Evolutionary conservation across 2,888 invertebrate genomes (phyloP).

Genomic region (Lissonota sp.): DNA sequence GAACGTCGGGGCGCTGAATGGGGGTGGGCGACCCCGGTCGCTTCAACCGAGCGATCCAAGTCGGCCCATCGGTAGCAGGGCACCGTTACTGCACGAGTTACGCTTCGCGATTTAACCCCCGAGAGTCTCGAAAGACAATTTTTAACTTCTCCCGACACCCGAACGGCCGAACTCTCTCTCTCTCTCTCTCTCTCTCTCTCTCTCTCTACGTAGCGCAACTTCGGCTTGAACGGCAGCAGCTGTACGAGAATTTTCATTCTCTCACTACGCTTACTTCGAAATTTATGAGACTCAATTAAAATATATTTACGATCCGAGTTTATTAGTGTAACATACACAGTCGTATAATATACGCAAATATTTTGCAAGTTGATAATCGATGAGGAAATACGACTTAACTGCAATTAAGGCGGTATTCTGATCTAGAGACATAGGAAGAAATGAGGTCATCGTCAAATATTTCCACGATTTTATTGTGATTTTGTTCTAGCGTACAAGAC

Average conservation of each 20-base stretch:
- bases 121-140: slow-evolving; percentile 68
- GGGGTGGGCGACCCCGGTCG: slow-evolving; percentile 14
- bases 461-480: too few species aligned
- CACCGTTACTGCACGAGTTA: slow-evolving; percentile 41
- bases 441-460: too few species aligned
- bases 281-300: slow-evolving; percentile 56
- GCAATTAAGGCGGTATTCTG: too few species aligned
- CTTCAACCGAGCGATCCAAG: slow-evolving; percentile 51
- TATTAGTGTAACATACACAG: slow-evolving; percentile 20
- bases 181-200: too few species aligned
- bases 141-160: slow-evolving; percentile 64
- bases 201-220: slow-evolving; percentile 65
- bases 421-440: too few species aligned
- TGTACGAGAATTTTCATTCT: slow-evolving; percentile 40
- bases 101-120: slow-evolving; percentile 18
- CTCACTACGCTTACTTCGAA: slow-evolving; percentile 17
- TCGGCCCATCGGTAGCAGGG: slow-evolving; percentile 38
- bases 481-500: too few species aligned
- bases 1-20: slow-evolving; percentile 66
- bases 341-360: not conserved
- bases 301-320: slow-evolving; percentile 28
- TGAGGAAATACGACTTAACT: not conserved
- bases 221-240: slow-evolving; percentile 47
- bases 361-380: not conserved
- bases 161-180: slow-evolving; percentile 12